These are phyloP conservation scores for Xiphophorus birchmanni DNA, from an alignment of 2,797 vertebrate species.

Conservation along the genomic window DNA sequence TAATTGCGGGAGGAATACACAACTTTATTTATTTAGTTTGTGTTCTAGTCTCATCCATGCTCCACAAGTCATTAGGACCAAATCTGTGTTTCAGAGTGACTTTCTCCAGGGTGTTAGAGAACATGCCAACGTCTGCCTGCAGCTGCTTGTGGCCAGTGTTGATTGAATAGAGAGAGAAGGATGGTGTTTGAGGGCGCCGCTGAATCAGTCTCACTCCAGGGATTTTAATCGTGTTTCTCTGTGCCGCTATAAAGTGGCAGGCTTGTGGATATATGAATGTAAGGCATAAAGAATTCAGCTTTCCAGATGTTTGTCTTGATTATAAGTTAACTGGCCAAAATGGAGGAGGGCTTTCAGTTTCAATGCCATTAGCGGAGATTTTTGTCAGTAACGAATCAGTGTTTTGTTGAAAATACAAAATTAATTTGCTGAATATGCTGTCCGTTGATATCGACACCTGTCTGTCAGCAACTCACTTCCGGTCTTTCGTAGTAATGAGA, in stretches of 20 bases:
- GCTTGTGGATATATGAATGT: neutral
- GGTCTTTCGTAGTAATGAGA: too few relatives aligned
- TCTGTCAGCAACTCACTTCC: neutral
- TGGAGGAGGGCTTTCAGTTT: neutral
- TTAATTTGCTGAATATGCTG: neutral
- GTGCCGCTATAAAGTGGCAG: neutral
- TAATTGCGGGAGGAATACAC: neutral
- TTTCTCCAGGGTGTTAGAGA: neutral
- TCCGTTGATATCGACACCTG: neutral
- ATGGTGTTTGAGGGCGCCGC: neutral
- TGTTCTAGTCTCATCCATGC: neutral
- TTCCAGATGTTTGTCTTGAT: neutral
- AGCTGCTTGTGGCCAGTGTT: neutral
- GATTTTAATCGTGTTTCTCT: neutral
- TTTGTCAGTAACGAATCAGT: neutral
- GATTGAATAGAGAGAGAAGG: neutral
- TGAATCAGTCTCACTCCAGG: neutral
- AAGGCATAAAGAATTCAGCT: neutral
- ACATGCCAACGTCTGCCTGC: slow-evolving; percentile 1
- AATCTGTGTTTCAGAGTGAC: neutral
- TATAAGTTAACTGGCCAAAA: neutral
- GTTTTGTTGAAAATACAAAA: neutral
- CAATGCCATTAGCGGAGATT: neutral
- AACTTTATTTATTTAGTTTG: neutral
- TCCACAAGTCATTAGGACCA: neutral